A percentile compares a stretch with the other conserved stretches of the same genome.
phyloP scores from a whole-genome alignment of 2,797 vertebrate species.

The Adrianichthys oophorus region DNA sequence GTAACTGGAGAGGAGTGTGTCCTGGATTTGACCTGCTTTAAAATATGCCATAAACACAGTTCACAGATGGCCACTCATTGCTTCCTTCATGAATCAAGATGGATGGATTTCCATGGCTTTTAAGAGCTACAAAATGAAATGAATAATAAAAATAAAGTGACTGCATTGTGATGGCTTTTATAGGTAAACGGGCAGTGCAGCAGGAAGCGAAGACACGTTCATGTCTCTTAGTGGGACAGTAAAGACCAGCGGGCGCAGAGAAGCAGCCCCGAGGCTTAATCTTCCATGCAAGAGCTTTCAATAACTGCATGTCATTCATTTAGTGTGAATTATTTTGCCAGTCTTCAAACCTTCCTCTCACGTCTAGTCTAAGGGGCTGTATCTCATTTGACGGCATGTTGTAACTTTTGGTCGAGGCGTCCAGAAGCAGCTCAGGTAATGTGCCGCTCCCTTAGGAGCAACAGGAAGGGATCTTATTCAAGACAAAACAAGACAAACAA shows the following conservation, averaged over 20 bases:
- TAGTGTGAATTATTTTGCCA: slow-evolving; percentile 17
- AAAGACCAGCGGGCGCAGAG: slow-evolving; percentile 4
- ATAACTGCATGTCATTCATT: slow-evolving; percentile 32
- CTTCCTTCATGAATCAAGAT: slow-evolving; percentile 40
- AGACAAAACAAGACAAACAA: slow-evolving; percentile 39
- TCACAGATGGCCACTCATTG: slow-evolving; percentile 40
- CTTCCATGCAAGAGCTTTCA: slow-evolving; percentile 25
- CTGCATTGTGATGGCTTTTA: slow-evolving; percentile 1
- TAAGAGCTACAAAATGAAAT: slow-evolving; percentile 10
- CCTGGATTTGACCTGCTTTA: slow-evolving; percentile 33
- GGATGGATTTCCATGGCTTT: slow-evolving; percentile 16
- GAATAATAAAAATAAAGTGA: slow-evolving; percentile 22
- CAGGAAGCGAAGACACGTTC: slow-evolving; percentile 17
- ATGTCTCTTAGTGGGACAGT: slow-evolving; percentile 15
- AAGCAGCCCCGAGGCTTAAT: slow-evolving; percentile 11
- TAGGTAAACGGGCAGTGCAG: slow-evolving; percentile 6
- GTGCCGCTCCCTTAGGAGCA: slow-evolving; percentile 35
- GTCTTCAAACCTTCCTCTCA: slow-evolving; percentile 46
- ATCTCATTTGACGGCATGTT: slow-evolving; percentile 42
- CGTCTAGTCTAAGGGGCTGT: slow-evolving; percentile 33
- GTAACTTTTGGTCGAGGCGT: slow-evolving; percentile 43
- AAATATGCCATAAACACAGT: slow-evolving; percentile 29
- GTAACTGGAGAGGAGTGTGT: background rate
- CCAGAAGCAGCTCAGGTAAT: slow-evolving; percentile 45
- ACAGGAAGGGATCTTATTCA: slow-evolving; percentile 36